Conservation (phyloP, 2,888 invertebrate species). For the Pimpla rufipes region DNA sequence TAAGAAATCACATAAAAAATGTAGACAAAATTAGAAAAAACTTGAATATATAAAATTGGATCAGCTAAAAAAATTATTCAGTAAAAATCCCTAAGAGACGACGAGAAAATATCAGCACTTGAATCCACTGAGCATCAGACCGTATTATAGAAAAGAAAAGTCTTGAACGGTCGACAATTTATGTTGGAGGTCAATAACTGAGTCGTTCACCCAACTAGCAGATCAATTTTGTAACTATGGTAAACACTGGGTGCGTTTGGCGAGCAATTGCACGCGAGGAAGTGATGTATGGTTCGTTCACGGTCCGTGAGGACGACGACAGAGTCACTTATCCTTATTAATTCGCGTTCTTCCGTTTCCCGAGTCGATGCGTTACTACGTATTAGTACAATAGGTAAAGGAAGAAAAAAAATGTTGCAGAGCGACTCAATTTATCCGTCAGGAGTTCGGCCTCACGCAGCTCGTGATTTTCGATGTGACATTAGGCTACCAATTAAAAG, state of each 20-base stretch:
- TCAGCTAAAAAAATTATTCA: too few relatives aligned
- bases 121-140: neutral
- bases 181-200: neutral
- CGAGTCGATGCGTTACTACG: conserved; percentile 21
- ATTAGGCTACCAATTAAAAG: conserved; percentile 67
- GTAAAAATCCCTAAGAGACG: too few relatives aligned
- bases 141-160: neutral
- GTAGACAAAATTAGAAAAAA: neutral
- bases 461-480: conserved; percentile 49
- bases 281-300: conserved; percentile 37
- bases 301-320: conserved; percentile 45
- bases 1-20: too few relatives aligned
- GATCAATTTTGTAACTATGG: neutral
- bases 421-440: conserved; percentile 18
- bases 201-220: conserved; percentile 12
- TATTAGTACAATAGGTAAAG: neutral
- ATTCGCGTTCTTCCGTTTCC: conserved; percentile 49
- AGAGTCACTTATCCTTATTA: conserved; percentile 37
- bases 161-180: neutral
- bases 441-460: neutral
- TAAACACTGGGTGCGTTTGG: neutral
- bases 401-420: conserved; percentile 30
- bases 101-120: neutral
- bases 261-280: conserved; percentile 9
- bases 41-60: too few relatives aligned